A percentile compares a stretch with the other conserved stretches of the same genome.
Evolutionary conservation across 1,140 invertebrate genomes (phyloP).

Genomic region (Zaprionus lachaisei): DNA sequence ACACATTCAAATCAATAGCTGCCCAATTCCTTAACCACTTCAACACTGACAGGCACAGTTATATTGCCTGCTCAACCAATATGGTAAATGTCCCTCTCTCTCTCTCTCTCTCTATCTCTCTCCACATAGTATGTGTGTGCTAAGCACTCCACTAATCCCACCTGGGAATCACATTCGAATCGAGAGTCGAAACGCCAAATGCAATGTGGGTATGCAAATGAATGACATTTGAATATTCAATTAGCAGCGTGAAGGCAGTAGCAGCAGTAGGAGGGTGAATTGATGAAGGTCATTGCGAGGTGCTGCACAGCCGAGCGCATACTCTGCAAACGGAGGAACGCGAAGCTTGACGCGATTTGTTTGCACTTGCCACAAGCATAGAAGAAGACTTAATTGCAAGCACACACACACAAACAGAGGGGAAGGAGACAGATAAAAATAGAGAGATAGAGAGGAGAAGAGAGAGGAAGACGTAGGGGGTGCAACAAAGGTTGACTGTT

Average conservation of each 20-base stretch:
- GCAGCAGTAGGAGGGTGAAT: not conserved
- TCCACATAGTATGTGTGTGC: not conserved
- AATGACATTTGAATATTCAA: slow-evolving; percentile 19
- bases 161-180: slow-evolving; percentile 4
- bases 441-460: not conserved
- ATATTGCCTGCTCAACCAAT: not conserved
- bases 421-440: not conserved
- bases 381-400: slow-evolving; percentile 49
- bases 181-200: slow-evolving; percentile 5
- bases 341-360: slow-evolving; percentile 3
- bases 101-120: not conserved
- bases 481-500: slow-evolving; percentile 27
- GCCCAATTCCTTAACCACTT: too few relatives aligned
- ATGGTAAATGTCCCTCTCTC: not conserved
- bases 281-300: slow-evolving; percentile 21
- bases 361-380: not conserved
- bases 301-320: slow-evolving; percentile 6
- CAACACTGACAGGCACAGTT: too few relatives aligned
- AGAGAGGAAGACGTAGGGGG: not conserved
- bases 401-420: not conserved
- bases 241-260: not conserved
- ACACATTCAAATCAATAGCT: too few relatives aligned
- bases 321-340: not conserved
- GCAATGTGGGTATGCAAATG: slow-evolving; percentile 30
- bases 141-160: not conserved